phyloP scores from a whole-genome alignment of 2,113 vertebrate species.

The Turnix velox region DNA sequence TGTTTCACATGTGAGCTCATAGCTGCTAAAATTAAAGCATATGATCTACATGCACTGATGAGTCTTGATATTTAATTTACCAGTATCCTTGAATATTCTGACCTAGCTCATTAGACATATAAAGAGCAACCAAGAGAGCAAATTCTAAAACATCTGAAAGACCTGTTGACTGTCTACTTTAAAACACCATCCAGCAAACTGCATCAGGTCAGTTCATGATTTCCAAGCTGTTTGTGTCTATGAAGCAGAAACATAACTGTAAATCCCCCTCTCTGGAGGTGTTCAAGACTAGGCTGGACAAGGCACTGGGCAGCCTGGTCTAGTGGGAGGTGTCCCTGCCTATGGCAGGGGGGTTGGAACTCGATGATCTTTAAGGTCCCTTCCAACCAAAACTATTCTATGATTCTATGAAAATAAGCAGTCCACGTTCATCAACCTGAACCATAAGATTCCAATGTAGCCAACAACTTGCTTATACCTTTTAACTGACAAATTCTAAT shows the following conservation, averaged over 20 bases:
- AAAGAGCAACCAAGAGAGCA: neutral
- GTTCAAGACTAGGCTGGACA: no score
- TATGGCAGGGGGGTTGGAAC: no score
- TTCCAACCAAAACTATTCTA: no score
- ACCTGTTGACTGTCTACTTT: neutral
- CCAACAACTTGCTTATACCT: neutral
- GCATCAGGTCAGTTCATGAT: neutral
- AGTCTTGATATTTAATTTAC: neutral
- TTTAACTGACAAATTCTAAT: neutral
- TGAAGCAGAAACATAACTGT: neutral
- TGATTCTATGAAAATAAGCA: neutral
- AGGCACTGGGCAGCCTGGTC: no score
- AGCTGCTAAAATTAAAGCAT: neutral
- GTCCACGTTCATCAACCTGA: neutral
- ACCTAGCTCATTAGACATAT: neutral
- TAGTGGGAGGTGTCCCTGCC: no score
- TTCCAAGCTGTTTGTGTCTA: neutral
- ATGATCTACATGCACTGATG: neutral
- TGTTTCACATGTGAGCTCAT: neutral
- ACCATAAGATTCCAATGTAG: neutral
- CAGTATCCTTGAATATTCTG: neutral
- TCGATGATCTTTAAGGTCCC: no score
- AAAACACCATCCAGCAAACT: accelerated
- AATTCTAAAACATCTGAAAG: neutral
- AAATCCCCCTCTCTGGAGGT: no score